phyloP scores from a whole-genome alignment of 2,113 vertebrate species.

The Perca fluviatilis region DNA sequence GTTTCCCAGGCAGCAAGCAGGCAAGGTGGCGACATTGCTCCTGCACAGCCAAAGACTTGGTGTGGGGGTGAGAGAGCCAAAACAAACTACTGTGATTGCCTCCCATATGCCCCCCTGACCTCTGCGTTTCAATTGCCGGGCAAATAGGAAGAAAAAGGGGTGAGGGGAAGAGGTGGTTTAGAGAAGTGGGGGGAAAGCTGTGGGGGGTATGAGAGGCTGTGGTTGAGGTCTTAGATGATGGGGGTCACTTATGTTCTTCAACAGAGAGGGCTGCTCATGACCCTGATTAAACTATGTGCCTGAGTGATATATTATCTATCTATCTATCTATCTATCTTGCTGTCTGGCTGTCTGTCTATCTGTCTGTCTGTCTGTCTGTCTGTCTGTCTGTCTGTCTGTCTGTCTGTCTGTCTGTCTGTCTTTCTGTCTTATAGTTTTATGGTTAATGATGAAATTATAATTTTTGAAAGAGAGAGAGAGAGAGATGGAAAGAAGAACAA shows the following conservation, averaged over 20 bases:
- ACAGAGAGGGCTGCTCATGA: no score
- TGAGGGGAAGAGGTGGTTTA: slow-evolving; percentile 43
- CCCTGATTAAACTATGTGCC: no score
- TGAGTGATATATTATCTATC: background rate
- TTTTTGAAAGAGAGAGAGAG: slow-evolving; percentile 8
- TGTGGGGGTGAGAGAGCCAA: slow-evolving; percentile 75
- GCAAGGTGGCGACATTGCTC: slow-evolving; percentile 80
- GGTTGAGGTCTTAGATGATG: slow-evolving; percentile 44
- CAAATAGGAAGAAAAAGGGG: slow-evolving; percentile 54
- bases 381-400: slow-evolving; percentile 23
- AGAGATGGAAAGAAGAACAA: slow-evolving; percentile 41
- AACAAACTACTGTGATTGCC: slow-evolving; percentile 84
- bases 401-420: slow-evolving; percentile 10
- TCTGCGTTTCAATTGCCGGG: slow-evolving; percentile 76
- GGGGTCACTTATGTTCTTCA: slow-evolving; percentile 62
- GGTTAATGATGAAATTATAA: slow-evolving; percentile 48
- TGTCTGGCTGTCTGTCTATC: slow-evolving; percentile 1
- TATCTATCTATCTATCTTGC: slow-evolving; percentile 11
- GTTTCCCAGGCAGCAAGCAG: slow-evolving; percentile 81
- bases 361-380: slow-evolving; percentile 31
- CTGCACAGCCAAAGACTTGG: slow-evolving; percentile 73
- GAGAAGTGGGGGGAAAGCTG: slow-evolving; percentile 1
- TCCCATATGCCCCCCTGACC: slow-evolving; percentile 82
- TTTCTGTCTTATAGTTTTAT: slow-evolving; percentile 11
- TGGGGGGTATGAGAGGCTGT: slow-evolving; percentile 40